These are phyloP conservation scores for Bergia sp. DNA, from an alignment of 92 coral and sea anemone species.

Conservation along the genomic window DNA sequence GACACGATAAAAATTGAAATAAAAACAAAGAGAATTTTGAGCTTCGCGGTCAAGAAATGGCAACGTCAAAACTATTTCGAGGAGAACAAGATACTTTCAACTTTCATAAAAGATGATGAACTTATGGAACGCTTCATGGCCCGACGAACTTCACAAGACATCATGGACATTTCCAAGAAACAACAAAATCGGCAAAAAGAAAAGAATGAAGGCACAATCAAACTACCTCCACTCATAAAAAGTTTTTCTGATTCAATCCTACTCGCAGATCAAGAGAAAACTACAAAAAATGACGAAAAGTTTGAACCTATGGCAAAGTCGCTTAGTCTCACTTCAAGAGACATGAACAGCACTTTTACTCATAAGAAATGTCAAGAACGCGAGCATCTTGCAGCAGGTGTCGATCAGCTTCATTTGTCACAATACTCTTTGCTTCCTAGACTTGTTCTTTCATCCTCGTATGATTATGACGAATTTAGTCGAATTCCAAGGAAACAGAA, in stretches of 20 bases:
- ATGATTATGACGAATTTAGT: slow-evolving; percentile 4
- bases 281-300: not conserved
- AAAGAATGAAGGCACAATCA: not conserved
- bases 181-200: not conserved
- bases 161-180: not conserved
- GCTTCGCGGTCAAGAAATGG: slow-evolving; percentile 25
- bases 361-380: not conserved
- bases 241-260: not conserved
- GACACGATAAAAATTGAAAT: not conserved
- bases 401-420: not conserved
- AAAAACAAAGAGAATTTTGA: not conserved
- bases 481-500: not conserved
- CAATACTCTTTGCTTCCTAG: slow-evolving; percentile 6
- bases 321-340: slow-evolving; percentile 7
- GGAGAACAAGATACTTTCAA: not conserved
- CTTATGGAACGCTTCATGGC: not conserved
- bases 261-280: not conserved
- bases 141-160: not conserved
- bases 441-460: slow-evolving; percentile 9
- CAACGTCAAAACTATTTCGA: slow-evolving; percentile 19
- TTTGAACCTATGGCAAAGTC: not conserved
- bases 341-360: not conserved
- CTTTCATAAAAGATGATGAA: not conserved
- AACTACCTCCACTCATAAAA: slow-evolving; percentile 14
- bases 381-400: not conserved